Conservation (phyloP, 1,140 invertebrate genomes). For the Trichonephila inaurata region DNA sequence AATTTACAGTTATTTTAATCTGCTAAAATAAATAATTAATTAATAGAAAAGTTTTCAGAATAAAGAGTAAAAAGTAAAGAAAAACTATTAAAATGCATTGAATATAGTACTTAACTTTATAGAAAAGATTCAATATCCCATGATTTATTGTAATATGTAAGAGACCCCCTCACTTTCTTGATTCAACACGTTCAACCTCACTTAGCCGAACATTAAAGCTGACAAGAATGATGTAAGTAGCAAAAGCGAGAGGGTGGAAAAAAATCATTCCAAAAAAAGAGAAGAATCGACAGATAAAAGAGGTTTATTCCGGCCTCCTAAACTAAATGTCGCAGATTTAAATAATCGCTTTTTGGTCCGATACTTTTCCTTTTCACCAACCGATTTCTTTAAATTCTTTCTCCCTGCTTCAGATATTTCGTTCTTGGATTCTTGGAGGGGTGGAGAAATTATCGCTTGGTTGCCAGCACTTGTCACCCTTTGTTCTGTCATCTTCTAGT, state of each 20-base stretch:
- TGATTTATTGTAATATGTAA: constrained; percentile 7
- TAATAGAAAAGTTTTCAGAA: too few species aligned
- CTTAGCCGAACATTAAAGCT: constrained; percentile 52
- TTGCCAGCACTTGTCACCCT: constrained; percentile 24
- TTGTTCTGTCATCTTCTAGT: constrained; percentile 48
- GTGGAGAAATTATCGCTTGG: constrained; percentile 26
- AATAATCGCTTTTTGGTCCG: constrained; percentile 68
- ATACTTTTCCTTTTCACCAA: constrained; percentile 45
- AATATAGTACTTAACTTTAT: too few species aligned
- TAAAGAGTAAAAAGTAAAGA: too few species aligned
- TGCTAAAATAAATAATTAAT: too few species aligned
- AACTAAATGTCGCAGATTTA: constrained; percentile 68
- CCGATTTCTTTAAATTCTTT: constrained; percentile 43
- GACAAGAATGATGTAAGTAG: constrained; percentile 52
- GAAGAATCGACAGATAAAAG: constrained; percentile 47
- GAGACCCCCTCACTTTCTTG: not conserved
- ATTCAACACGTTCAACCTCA: constrained; percentile 47
- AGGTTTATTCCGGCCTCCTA: constrained; percentile 51
- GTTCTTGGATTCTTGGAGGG: not conserved
- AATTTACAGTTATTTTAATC: too few species aligned
- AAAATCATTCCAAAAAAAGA: not conserved
- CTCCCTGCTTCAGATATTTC: not conserved
- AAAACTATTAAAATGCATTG: too few species aligned
- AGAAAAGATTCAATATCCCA: too few species aligned
- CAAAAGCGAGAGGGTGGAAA: constrained; percentile 3